phyloP scores from a whole-genome alignment of 2,797 vertebrate genomes.

The Propithecus perrieri region DNA sequence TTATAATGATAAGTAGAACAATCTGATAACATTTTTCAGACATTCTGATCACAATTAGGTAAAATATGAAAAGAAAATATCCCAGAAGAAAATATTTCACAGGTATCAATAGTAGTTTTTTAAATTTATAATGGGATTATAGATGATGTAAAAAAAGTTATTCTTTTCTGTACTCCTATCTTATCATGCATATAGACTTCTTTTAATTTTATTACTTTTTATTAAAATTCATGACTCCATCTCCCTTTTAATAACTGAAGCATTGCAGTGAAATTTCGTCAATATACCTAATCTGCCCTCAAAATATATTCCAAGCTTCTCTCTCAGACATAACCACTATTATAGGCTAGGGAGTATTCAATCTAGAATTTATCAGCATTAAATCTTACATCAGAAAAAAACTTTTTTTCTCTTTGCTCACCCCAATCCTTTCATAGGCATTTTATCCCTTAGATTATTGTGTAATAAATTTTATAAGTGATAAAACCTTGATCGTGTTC shows the following conservation, averaged over 20 bases:
- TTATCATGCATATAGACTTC: not conserved
- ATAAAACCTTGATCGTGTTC: not conserved
- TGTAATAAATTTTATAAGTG: not conserved
- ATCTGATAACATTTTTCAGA: not conserved
- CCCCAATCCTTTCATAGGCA: not conserved
- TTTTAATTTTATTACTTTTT: not conserved
- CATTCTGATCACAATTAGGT: not conserved
- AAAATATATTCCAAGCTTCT: not conserved
- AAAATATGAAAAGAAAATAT: not conserved
- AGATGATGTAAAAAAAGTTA: not conserved
- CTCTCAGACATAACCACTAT: not conserved
- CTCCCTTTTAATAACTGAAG: not conserved
- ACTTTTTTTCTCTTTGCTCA: not conserved
- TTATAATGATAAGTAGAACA: not conserved
- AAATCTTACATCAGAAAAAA: not conserved
- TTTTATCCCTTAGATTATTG: not conserved
- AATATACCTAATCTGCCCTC: not conserved
- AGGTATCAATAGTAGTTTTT: not conserved
- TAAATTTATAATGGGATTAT: not conserved
- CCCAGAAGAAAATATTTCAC: not conserved
- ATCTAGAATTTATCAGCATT: not conserved
- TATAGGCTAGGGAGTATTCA: not conserved
- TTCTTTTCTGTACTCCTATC: not conserved
- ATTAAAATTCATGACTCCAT: not conserved
- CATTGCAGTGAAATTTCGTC: not conserved